Base-by-base conservation (phyloP, 30 jellyfish, hydroid and myxozoan genomes). In the Aurelia coerulea region DNA sequence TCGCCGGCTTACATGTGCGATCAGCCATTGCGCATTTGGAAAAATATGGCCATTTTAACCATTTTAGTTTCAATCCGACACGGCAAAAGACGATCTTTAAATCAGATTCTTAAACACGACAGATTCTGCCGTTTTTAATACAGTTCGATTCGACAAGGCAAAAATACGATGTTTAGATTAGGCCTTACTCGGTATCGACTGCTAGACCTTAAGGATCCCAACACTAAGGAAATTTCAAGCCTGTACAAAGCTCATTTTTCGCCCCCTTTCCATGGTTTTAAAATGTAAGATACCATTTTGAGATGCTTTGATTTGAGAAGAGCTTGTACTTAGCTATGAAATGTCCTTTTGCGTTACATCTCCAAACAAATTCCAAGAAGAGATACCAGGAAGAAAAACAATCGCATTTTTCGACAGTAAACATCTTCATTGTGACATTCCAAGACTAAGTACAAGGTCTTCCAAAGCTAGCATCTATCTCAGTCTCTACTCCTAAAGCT, bases 261-360 rank as follows among this genome's bases (percentile, higher is more conserved):
- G 18, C 65, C 34, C 34, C 34, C 18, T 58, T 58, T 58, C 14
- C 69, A 60, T 60, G 69, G 35, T 60, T 60, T 60, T 6, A 60
- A 4, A 60, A 60, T 60, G 1, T 9, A 5, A 0, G 35, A 60
- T 60, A 0, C 1, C 4, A 60, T 60, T 1, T 23, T 17, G 13
- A 60, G 31, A 17, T 60, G 70, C 31, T 60, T 60, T 17, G 35
- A 60, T 10, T n/a, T 7, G 70, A 60, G 70, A 33, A 62, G 87
- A 72, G 69, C 85, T 73, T 86, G 98, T 76, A 92, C 98, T 87
- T 58, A 92, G 92, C 83, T 88, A 17, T 92, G 97, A 77, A 92
- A 92, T 92, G 96, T 80, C 98, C 98, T 92, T 81, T 83, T 67
- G 91, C 46, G 81, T 18, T 33, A 71, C 14, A 64, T 52, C 39